A percentile compares a stretch with the other conserved stretches of the same genome.
Evolutionary conservation across 2,113 vertebrate genomes (phyloP).

Genomic region (Sorex araneus): DNA sequence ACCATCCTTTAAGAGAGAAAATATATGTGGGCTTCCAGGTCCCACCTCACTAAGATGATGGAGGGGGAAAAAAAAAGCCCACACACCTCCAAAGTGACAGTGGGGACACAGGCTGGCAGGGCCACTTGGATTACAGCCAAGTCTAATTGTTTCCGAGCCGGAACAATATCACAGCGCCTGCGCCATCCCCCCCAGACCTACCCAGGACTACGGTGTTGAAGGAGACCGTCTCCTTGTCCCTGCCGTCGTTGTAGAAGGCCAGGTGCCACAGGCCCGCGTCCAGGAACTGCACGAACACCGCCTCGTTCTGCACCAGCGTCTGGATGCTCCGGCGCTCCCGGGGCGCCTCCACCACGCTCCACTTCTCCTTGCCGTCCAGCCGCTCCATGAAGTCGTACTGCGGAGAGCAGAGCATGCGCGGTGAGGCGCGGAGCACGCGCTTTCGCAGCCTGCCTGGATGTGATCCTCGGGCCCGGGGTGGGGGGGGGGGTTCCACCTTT

Average conservation of each 20-base stretch:
- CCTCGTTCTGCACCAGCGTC: slow-evolving; percentile 98
- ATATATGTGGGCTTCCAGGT: neutral
- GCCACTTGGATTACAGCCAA: neutral
- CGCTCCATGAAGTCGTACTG: slow-evolving; percentile 99
- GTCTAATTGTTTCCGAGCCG: neutral
- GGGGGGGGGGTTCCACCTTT: too few species aligned
- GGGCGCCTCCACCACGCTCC: slow-evolving; percentile 98
- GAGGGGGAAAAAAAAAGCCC: slow-evolving; percentile 42
- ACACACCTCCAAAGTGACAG: neutral
- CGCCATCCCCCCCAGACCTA: slow-evolving; percentile 87
- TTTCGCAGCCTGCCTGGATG: too few species aligned
- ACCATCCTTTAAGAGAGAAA: neutral
- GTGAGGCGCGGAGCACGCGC: too few species aligned
- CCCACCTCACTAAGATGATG: slow-evolving; percentile 19
- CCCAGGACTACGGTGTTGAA: slow-evolving; percentile 97
- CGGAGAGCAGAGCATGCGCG: neutral
- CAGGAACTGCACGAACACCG: slow-evolving; percentile 98
- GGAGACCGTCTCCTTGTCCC: slow-evolving; percentile 97
- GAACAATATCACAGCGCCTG: neutral
- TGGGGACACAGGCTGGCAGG: too few species aligned
- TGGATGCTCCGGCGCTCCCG: slow-evolving; percentile 97
- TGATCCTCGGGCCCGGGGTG: too few species aligned
- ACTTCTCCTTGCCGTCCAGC: slow-evolving; percentile 98
- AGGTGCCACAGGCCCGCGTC: slow-evolving; percentile 98
- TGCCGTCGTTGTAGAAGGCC: slow-evolving; percentile 99